Evolutionary conservation across 2,113 vertebrate species (phyloP), one percentile per base, ranked within the genome.

Genomic region (Solea solea): DNA sequence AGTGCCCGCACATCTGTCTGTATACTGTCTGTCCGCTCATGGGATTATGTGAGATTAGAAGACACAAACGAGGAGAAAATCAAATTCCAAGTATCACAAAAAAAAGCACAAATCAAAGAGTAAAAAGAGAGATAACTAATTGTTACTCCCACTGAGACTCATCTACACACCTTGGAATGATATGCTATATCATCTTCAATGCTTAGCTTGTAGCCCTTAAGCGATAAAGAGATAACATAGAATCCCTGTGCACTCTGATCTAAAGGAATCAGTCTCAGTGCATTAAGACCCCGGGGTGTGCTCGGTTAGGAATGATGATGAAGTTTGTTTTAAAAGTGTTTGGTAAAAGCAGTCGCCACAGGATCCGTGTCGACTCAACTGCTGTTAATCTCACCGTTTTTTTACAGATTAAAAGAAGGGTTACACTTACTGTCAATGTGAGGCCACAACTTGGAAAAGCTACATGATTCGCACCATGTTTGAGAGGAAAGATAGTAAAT

Each of bases 181-280:
- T 46, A 80, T 46, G 69, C 80, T 49, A 39, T 64, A 57, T 70
- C 76, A 77, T 85, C 74, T 80, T 73, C 56, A 51, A 63, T 64
- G 64, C 70, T 76, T 83, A 79, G 81, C 74, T 85, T 83, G 84
- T 86, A 86, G 82, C 87, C 86, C 87, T 83, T 61, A 75, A 89
- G 90, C 87, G 68, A 83, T 80, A 80, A 69, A 78, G 72, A 76
- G 78, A 89, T 89, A 84, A 88, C 75, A 77, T 86, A 58, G 67
- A 12, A 68, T 77, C 78, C 70, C 3, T 55, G 80, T 69, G 76
- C 28, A 80, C 64, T 61, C 61, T 69, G 78, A 88, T 83, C 78
- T 81, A 51, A 85, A 77, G 50, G 59, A 85, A 85, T 85, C 54
- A 16, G 70, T 82, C 70, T 84, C 49, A n/a, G 2, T 80, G 72